These are phyloP conservation scores for Argopecten irradians DNA, from an alignment of 1,140 invertebrate species.

Conservation along the genomic window DNA sequence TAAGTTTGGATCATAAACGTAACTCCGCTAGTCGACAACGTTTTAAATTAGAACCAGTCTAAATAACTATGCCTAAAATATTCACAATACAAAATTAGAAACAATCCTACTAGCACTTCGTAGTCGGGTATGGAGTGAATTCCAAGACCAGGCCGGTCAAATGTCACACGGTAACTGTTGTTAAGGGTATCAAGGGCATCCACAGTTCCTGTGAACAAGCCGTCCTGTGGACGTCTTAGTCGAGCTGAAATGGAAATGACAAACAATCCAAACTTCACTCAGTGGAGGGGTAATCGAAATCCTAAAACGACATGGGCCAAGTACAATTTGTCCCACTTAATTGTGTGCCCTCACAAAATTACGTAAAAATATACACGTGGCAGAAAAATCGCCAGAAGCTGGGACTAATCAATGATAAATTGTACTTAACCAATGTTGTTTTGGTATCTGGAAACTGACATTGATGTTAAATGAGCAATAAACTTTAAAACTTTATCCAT, in stretches of 20 bases:
- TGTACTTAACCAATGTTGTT: too few species aligned
- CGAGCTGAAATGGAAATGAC: constrained; percentile 77
- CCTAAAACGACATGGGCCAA: too few species aligned
- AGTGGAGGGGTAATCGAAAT: neutral
- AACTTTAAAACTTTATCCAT: too few species aligned
- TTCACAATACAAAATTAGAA: too few species aligned
- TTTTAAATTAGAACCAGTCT: too few species aligned
- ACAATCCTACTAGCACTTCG: constrained; percentile 90
- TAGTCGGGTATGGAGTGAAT: constrained; percentile 98
- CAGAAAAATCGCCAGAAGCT: neutral
- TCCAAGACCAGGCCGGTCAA: constrained; percentile 94
- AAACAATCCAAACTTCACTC: neutral
- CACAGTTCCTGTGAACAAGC: constrained; percentile 96
- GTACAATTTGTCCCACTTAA: neutral
- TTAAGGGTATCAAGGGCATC: constrained; percentile 98
- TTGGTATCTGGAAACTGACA: neutral
- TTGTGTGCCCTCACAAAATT: neutral
- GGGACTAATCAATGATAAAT: too few species aligned
- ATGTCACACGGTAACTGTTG: constrained; percentile 98
- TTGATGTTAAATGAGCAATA: neutral
- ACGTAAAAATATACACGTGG: neutral
- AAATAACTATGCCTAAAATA: too few species aligned
- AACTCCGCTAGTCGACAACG: too few species aligned
- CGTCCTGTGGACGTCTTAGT: constrained; percentile 95
- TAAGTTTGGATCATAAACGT: too few species aligned